Percentiles rank a stretch among this genome's conserved stretches.
phyloP scores from a whole-genome alignment of 2,797 vertebrate species.

The Novumbra hubbsi region DNA sequence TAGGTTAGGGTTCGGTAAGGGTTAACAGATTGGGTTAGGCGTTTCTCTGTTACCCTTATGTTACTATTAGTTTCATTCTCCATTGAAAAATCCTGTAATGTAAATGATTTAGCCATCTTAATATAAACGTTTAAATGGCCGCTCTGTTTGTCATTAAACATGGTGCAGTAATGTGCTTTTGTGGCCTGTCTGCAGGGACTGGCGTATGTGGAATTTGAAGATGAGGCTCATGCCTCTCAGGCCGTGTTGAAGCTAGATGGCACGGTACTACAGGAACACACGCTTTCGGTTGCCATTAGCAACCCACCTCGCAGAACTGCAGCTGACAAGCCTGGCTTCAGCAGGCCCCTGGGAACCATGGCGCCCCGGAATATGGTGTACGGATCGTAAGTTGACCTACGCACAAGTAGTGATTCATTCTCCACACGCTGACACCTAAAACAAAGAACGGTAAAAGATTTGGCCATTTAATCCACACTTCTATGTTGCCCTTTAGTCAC shows the following conservation, averaged over 20 bases:
- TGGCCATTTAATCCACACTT: background rate
- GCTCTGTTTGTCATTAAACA: background rate
- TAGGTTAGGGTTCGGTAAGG: too few relatives aligned
- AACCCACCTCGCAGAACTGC: constrained; percentile 86
- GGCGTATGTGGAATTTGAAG: constrained; percentile 93
- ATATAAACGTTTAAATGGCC: background rate
- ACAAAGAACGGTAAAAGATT: background rate
- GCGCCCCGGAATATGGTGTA: constrained; percentile 50
- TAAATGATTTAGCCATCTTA: background rate
- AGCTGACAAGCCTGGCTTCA: constrained; percentile 66
- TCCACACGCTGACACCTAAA: background rate
- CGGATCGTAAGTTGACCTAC: constrained; percentile 82
- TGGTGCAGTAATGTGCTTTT: background rate
- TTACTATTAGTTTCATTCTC: background rate
- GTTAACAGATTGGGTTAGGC: background rate
- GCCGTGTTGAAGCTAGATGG: constrained; percentile 93
- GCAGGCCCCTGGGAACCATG: constrained; percentile 46
- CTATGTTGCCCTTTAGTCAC: background rate
- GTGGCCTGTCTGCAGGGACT: constrained; percentile 78
- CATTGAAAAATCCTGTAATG: background rate
- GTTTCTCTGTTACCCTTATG: background rate
- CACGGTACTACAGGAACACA: constrained; percentile 77
- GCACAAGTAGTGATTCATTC: background rate
- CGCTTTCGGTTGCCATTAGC: constrained; percentile 91
- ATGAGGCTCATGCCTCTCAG: constrained; percentile 87